Evolutionary conservation across 2,113 vertebrate species (phyloP).

Genomic region (Neolamprologus caudopunctatus): DNA sequence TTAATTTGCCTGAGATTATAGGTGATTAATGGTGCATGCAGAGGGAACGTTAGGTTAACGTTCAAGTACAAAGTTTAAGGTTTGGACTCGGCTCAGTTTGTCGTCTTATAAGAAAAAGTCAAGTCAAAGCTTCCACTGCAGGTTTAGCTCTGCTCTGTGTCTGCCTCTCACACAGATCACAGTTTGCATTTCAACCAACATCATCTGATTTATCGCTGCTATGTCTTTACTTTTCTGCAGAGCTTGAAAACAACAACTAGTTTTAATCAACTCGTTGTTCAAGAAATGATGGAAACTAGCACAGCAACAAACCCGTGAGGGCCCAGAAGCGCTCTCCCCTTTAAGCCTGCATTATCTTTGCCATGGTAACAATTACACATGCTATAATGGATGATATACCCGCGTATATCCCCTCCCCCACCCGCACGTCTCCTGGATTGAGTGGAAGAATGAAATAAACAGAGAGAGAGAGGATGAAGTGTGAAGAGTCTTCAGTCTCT

Average conservation of each 20-base stretch:
- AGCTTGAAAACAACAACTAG: not conserved
- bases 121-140: not conserved
- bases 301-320: not conserved
- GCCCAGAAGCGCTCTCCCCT: not conserved
- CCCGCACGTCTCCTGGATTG: not conserved
- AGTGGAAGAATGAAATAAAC: not conserved
- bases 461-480: not conserved
- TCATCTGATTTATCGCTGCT: not conserved
- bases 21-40: not conserved
- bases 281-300: not conserved
- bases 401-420: not conserved
- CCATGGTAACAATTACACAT: conserved; percentile 18
- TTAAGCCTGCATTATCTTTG: not conserved
- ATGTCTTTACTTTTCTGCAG: not conserved
- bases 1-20: not conserved
- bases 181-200: not conserved
- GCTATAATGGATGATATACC: not conserved
- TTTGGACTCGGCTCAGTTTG: not conserved
- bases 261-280: not conserved
- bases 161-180: not conserved
- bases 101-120: not conserved
- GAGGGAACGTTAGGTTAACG: not conserved
- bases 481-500: conserved; percentile 37
- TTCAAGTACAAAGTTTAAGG: not conserved
- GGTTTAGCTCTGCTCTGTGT: rapidly evolving